Evolutionary conservation across 2,888 invertebrate genomes (phyloP), one percentile per base, ranked within the genome.

Genomic region (Harmothoe impar): DNA sequence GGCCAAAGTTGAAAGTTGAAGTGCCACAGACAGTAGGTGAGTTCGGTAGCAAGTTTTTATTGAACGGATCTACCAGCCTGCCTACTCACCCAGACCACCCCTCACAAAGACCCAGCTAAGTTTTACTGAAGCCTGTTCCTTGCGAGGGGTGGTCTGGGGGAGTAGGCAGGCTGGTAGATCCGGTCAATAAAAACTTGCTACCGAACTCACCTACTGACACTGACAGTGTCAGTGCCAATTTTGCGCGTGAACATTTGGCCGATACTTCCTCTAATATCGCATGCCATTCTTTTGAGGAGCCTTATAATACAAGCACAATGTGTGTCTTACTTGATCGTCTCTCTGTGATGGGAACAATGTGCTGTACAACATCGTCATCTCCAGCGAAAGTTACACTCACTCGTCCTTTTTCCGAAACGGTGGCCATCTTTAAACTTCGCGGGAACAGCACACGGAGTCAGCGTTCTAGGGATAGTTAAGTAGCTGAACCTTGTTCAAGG

Each of bases 361-460:
- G 95, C 56, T 94, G 94, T 15, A 95, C 93, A 86, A 95, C 94
- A 91, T 95, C 94, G 68, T 95, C 94, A 91, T 94, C 94, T 5
- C 94, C 95, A 84, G 94, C 94, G 93, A 95, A 94, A 25, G 94
- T 93, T 7, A 95, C 95, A 72, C 92, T 93, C 51, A 94, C 94
- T 29, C 93, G 91, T 89, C 94, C 94, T 43, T 89, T 77, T 35
- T 89, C 86, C 0, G 86, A 86, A 25, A 56, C 31, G 17, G 56
- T 54, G 12, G 86, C 86, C 86, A 86, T 86, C 54, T 81, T 81
- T 81, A 35, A 43, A 81, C 81, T 35, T 35, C 81, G 81, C 81
- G 81, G 81, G 81, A 33, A 81, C 12, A 7, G 7, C 31, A 23
- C 3, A n/a, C 81, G 33, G 43, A 81, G 81, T 43, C 33, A 81